Conservation (phyloP, 2,888 invertebrate genomes). For the Chloroclystis v-ata region DNA sequence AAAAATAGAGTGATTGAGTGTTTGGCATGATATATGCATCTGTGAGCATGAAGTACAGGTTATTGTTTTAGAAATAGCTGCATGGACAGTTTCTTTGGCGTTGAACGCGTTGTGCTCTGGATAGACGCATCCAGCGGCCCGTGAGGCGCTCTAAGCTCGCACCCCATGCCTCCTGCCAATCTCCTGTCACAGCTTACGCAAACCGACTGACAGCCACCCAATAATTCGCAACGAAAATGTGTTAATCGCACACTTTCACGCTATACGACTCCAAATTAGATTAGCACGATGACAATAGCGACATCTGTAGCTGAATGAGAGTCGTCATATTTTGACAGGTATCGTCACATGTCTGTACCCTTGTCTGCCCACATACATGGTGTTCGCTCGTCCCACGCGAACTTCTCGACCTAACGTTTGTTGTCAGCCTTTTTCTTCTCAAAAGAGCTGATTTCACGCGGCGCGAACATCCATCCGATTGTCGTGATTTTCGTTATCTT, state of each 20-base stretch:
- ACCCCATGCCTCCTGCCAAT: slow-evolving; percentile 67
- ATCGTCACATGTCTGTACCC: slow-evolving; percentile 63
- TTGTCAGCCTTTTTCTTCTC: slow-evolving; percentile 56
- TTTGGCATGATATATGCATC: too few species aligned
- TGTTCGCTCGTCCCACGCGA: slow-evolving; percentile 61
- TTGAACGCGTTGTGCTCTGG: slow-evolving; percentile 15
- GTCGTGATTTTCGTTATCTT: slow-evolving; percentile 74
- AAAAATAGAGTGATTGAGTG: too few species aligned
- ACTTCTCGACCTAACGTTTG: slow-evolving; percentile 42
- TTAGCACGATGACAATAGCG: slow-evolving; percentile 70
- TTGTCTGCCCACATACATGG: slow-evolving; percentile 74
- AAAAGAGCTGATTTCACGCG: slow-evolving; percentile 76
- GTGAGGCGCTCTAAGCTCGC: slow-evolving; percentile 44
- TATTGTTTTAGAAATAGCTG: background rate
- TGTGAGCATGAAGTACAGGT: too few species aligned
- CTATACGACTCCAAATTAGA: slow-evolving; percentile 70
- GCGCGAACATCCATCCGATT: slow-evolving; percentile 75
- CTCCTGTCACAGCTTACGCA: slow-evolving; percentile 77
- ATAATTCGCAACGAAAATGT: slow-evolving; percentile 76
- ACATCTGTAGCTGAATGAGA: slow-evolving; percentile 70
- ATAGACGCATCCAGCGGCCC: slow-evolving; percentile 23
- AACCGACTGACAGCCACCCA: slow-evolving; percentile 72
- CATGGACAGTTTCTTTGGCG: slow-evolving; percentile 8
- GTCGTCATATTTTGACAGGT: slow-evolving; percentile 78
- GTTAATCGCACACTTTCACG: slow-evolving; percentile 77